Evolutionary conservation across 2,888 invertebrate genomes (phyloP).

Genomic region (Spilosoma lubricipeda): DNA sequence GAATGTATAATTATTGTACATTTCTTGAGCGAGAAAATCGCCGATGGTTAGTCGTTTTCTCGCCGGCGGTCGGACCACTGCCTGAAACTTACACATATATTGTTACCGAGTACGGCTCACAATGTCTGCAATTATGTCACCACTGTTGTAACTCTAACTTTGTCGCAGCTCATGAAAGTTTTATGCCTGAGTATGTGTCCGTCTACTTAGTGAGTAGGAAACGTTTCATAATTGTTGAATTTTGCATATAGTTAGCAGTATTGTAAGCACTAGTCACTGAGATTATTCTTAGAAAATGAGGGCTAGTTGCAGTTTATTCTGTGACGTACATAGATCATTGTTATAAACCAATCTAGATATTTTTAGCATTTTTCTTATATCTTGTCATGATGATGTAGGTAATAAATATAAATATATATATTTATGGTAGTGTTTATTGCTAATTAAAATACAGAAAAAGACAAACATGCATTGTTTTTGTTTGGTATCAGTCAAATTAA

Average conservation of each 20-base stretch:
- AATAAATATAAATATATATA: background rate
- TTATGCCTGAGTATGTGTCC: background rate
- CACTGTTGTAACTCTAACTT: constrained; percentile 5
- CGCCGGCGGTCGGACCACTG: too few relatives aligned
- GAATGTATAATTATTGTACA: too few relatives aligned
- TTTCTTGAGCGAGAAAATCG: too few relatives aligned
- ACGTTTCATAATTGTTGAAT: background rate
- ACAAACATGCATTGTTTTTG: background rate
- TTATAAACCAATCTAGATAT: background rate
- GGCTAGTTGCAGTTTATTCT: background rate
- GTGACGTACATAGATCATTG: too few relatives aligned
- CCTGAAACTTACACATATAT: background rate
- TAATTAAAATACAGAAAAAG: background rate
- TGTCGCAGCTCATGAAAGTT: constrained; percentile 6
- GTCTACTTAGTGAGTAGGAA: background rate
- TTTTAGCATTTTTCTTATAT: background rate
- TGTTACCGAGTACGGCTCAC: constrained; percentile 1
- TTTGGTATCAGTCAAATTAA: constrained; percentile 4
- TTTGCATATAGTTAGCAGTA: background rate
- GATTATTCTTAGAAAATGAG: background rate
- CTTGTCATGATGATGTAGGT: background rate
- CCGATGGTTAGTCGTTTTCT: too few relatives aligned
- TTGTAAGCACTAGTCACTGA: background rate
- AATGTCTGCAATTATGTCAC: constrained; percentile 11
- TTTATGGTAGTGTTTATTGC: background rate